A percentile compares a stretch with the other conserved stretches of the same genome.
Conservation (phyloP, 2,888 invertebrate genomes). For the Melitaea athalia region DNA sequence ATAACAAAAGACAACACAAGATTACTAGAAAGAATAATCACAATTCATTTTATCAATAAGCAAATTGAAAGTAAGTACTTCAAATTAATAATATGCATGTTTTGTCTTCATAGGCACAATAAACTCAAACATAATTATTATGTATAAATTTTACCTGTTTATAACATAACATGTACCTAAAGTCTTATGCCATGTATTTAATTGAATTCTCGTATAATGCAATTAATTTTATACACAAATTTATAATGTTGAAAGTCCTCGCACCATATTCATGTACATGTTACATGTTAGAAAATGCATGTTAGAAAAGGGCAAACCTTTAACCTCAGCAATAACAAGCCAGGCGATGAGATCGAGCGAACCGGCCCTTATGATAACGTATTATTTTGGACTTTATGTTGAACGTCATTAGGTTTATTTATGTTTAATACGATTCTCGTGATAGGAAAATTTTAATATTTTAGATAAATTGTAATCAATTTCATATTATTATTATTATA, state of each 20-base stretch:
- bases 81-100: neutral
- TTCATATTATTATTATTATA: constrained; percentile 17
- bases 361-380: constrained; percentile 14
- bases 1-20: no score
- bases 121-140: neutral
- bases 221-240: constrained; percentile 30
- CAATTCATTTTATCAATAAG: no score
- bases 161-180: neutral
- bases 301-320: constrained; percentile 34
- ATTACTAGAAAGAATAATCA: no score
- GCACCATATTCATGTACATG: constrained; percentile 23
- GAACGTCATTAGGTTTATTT: neutral
- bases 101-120: neutral
- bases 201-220: constrained; percentile 32
- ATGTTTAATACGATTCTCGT: neutral
- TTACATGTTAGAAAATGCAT: constrained; percentile 23
- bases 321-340: constrained; percentile 35
- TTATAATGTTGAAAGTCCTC: constrained; percentile 33
- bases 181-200: constrained; percentile 12
- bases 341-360: constrained; percentile 29
- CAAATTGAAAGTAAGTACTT: no score
- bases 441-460: constrained; percentile 23
- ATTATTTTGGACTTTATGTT: constrained; percentile 10
- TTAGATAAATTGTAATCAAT: constrained; percentile 28
- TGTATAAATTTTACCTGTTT: neutral